Conservation (phyloP, 2,888 invertebrate species). For the Diloba caeruleocephala region DNA sequence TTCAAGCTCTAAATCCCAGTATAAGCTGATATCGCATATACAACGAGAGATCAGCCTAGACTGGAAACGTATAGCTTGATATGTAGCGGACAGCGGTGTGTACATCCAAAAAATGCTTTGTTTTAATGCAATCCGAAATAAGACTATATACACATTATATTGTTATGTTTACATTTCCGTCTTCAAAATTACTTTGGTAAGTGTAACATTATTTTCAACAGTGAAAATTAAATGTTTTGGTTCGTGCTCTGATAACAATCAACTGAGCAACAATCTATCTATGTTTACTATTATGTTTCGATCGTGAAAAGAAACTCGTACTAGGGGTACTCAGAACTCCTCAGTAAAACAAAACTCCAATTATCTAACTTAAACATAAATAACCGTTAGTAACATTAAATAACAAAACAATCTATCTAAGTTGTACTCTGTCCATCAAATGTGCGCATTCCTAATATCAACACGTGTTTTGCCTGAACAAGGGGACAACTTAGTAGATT, state of each 20-base stretch:
- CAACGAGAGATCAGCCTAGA: too few relatives aligned
- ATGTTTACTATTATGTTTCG: too few relatives aligned
- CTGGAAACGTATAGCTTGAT: too few relatives aligned
- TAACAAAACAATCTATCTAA: neutral
- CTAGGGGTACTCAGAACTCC: too few relatives aligned
- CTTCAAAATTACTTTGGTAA: constrained; percentile 20
- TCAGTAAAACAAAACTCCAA: too few relatives aligned
- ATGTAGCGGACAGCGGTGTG: too few relatives aligned
- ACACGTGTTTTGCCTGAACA: constrained; percentile 39
- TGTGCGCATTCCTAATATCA: constrained; percentile 23
- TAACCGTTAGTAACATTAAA: too few relatives aligned
- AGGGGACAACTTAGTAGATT: constrained; percentile 47
- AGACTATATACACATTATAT: constrained; percentile 34
- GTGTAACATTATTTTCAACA: constrained; percentile 19
- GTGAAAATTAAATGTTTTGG: constrained; percentile 4
- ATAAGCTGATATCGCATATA: too few relatives aligned
- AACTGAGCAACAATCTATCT: too few relatives aligned
- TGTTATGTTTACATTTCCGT: constrained; percentile 22
- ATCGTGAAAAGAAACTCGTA: too few relatives aligned
- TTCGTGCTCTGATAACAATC: constrained; percentile 25
- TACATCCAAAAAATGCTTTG: constrained; percentile 3
- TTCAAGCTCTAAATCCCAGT: too few relatives aligned
- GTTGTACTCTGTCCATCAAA: neutral
- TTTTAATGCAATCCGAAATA: constrained; percentile 19
- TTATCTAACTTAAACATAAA: too few relatives aligned